A percentile compares a stretch with the other conserved stretches of the same genome.
Evolutionary conservation across 2,797 vertebrate species (phyloP).

Genomic region (Phataginus tetradactyla): DNA sequence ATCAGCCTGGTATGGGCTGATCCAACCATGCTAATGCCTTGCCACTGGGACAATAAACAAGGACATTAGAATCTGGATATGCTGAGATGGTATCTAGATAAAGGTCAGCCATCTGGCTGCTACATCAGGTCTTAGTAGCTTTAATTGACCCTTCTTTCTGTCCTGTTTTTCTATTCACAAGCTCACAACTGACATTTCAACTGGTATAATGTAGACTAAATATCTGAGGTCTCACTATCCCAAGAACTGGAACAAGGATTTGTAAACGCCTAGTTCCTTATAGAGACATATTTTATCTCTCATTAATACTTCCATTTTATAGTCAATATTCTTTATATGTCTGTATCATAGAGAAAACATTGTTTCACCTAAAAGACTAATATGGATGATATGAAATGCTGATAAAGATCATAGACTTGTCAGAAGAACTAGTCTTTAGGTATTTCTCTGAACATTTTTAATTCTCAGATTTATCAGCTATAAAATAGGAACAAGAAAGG

Average conservation of each 20-base stretch:
- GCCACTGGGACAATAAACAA: not conserved
- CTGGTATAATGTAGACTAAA: not conserved
- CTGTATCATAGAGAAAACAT: not conserved
- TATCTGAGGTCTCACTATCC: not conserved
- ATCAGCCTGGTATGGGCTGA: not conserved
- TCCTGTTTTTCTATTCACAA: conserved; percentile 1
- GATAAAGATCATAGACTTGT: not conserved
- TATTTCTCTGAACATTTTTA: not conserved
- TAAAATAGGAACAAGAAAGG: not conserved
- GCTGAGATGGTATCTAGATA: not conserved
- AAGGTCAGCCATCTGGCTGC: conserved; percentile 38
- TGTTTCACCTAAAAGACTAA: not conserved
- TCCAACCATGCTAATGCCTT: not conserved
- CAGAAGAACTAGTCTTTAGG: not conserved
- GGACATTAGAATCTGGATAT: not conserved
- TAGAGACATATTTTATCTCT: not conserved
- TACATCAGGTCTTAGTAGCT: not conserved
- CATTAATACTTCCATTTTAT: not conserved
- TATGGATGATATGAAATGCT: not conserved
- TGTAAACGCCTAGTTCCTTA: not conserved
- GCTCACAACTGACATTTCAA: not conserved
- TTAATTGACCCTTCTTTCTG: conserved; percentile 1
- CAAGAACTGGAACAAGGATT: not conserved
- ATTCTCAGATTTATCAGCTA: not conserved
- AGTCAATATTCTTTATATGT: not conserved